A percentile compares a stretch with the other conserved stretches of the same genome.
phyloP scores from a whole-genome alignment of 1,140 invertebrate species.

The Hormaphis cornu region DNA sequence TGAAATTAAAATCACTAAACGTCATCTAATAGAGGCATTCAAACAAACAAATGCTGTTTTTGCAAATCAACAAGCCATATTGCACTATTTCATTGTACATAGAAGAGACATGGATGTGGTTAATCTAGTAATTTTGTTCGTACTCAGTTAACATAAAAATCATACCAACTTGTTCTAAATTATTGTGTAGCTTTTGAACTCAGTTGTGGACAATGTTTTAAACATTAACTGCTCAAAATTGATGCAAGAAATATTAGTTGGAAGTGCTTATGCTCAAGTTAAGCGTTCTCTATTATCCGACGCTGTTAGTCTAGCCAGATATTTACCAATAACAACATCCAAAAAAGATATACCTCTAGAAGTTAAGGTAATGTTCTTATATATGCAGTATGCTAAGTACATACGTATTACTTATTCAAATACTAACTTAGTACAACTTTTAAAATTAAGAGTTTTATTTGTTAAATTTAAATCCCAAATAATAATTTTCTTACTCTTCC shows the following conservation, averaged over 20 bases:
- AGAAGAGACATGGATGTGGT: constrained; percentile 59
- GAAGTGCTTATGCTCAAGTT: constrained; percentile 58
- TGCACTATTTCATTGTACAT: constrained; percentile 70
- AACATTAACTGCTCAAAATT: constrained; percentile 49
- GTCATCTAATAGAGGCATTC: constrained; percentile 57
- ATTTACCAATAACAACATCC: constrained; percentile 59
- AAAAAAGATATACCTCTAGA: constrained; percentile 46
- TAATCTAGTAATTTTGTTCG: constrained; percentile 13
- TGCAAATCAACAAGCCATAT: constrained; percentile 54
- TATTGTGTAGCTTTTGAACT: constrained; percentile 44
- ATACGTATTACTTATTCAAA: no score
- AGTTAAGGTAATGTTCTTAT: constrained; percentile 45
- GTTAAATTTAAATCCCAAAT: no score
- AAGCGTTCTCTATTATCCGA: constrained; percentile 60
- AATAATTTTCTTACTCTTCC: no score
- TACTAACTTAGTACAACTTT: no score
- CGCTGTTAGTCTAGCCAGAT: constrained; percentile 52
- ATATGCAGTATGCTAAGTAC: no score
- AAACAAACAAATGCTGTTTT: constrained; percentile 39
- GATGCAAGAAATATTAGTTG: constrained; percentile 68
- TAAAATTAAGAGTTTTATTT: no score
- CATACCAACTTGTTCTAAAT: neutral
- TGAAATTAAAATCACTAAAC: constrained; percentile 51
- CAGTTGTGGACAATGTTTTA: constrained; percentile 46
- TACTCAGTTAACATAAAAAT: neutral